Evolutionary conservation across 2,888 invertebrate species (phyloP).

Genomic region (Agrenia bidenticulata): DNA sequence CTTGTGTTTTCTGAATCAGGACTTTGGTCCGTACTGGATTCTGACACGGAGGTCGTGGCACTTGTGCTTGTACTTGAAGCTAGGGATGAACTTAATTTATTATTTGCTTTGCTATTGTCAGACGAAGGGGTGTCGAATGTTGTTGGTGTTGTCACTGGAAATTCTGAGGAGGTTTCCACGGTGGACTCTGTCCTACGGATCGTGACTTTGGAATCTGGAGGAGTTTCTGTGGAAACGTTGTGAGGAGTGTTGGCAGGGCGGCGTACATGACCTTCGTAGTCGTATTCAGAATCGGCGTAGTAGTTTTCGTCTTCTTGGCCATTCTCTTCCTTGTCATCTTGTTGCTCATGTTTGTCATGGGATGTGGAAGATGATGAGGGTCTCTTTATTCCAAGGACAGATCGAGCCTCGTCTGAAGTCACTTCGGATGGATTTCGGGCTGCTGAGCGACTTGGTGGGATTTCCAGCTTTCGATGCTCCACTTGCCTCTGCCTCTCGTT

Average conservation of each 20-base stretch:
- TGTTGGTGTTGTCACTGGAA: conserved; percentile 4
- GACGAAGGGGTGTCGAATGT: conserved; percentile 3
- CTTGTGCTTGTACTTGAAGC: not conserved
- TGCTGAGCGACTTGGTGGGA: conserved; percentile 9
- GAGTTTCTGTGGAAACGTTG: conserved; percentile 2
- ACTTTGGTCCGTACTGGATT: not conserved
- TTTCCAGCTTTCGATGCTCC: not conserved
- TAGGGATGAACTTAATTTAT: conserved; percentile 6
- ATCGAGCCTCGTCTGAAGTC: conserved; percentile 46
- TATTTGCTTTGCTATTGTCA: conserved; percentile 1
- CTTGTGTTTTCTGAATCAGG: not conserved
- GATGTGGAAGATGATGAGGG: conserved; percentile 24
- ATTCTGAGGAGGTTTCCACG: not conserved
- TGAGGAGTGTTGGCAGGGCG: conserved; percentile 11
- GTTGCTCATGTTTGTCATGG: conserved; percentile 11
- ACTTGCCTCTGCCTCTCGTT: not conserved
- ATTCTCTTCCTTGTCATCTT: conserved; percentile 8
- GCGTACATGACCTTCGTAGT: conserved; percentile 12
- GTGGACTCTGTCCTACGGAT: conserved; percentile 14
- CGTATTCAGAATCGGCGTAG: conserved; percentile 16
- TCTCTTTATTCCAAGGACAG: conserved; percentile 42
- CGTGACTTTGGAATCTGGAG: not conserved
- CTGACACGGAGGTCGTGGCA: not conserved
- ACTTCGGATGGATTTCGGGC: conserved; percentile 37
- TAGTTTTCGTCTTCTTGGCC: conserved; percentile 26